Base-by-base conservation (phyloP, 2,797 vertebrate species). In the Parambassis ranga region DNA sequence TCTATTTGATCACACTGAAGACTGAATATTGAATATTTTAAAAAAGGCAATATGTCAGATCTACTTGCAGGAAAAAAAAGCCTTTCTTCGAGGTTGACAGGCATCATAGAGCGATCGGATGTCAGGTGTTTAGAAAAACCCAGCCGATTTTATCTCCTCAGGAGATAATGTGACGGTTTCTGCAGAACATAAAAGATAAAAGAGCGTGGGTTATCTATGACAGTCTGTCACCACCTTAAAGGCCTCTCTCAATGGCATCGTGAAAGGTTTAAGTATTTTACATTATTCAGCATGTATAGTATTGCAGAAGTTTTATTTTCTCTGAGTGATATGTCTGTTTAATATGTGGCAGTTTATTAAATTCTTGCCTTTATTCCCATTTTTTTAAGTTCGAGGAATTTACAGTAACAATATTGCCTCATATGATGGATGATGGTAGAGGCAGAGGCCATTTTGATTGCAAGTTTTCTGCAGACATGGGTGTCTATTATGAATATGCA, bases 191-290 rank as follows among this genome's bases (percentile, higher is more conserved):
- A 28, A 14, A 8, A 31, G 19, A 32, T 38, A 5, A 30, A 30
- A 27, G 50, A 48, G 28, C 19, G 2, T 2, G 22, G 18, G 18
- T 51, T 41, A 30, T 7, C 11, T 64, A 22, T 51, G 33, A 47
- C 30, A 18, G 24, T 31, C 27, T 5, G 60, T 38, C 16, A 6
- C 10, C 30, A 14, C 24, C 11, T 10, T 20, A n/a, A 8, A 33
- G 37, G 9, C 20, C 19, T 2, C 10, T 14, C 22, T 42, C 6
- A 37, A 42, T 55, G 7, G 32, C 36, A 65, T 75, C 55, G 71
- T 56, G 68, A 68, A 44, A 37, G 56, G 44, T 68, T 49, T 66
- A 79, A 77, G 15, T 28, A 19, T 27, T 28, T 31, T 10, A 4
- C 13, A 4, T 14, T 32, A 6, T 32, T 11, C 10, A 26, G 24